Percentiles rank a stretch among this genome's conserved stretches.
Evolutionary conservation across 2,888 invertebrate genomes (phyloP).

Genomic region (Rhogogaster chlorosoma): DNA sequence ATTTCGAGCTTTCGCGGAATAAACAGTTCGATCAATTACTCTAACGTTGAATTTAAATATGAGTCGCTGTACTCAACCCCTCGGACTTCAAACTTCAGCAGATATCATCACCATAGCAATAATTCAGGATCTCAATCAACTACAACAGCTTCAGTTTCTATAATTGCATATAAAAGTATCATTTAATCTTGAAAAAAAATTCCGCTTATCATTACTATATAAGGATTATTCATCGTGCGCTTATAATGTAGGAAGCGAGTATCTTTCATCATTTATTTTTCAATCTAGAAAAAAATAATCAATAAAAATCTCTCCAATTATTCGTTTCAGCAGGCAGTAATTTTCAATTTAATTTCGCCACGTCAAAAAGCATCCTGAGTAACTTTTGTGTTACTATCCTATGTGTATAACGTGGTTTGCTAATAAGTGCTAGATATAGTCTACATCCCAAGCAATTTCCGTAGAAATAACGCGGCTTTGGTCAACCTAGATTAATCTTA

Average conservation of each 20-base stretch:
- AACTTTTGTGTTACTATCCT: not conserved
- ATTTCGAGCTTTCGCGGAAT: not conserved
- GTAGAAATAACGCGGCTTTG: slow-evolving; percentile 20
- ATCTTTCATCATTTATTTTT: not conserved
- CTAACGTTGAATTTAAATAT: not conserved
- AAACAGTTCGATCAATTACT: not conserved
- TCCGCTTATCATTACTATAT: too few species aligned
- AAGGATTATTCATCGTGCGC: not conserved
- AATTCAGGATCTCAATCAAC: too few species aligned
- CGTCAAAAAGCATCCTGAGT: not conserved
- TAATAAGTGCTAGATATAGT: not conserved
- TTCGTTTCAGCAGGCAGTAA: not conserved
- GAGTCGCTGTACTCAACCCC: not conserved
- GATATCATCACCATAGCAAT: too few species aligned
- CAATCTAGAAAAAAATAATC: not conserved
- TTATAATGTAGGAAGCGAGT: not conserved
- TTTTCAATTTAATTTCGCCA: not conserved
- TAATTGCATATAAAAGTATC: too few species aligned
- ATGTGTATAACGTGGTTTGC: not conserved
- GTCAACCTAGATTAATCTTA: slow-evolving; percentile 38
- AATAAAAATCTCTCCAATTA: not conserved
- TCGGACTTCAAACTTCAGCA: not conserved
- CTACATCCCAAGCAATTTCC: not conserved
- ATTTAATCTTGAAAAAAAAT: too few species aligned
- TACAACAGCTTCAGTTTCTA: too few species aligned